These are phyloP conservation scores for Oxystoma pomonae DNA, from an alignment of 2,888 invertebrate genomes.

Conservation along the genomic window DNA sequence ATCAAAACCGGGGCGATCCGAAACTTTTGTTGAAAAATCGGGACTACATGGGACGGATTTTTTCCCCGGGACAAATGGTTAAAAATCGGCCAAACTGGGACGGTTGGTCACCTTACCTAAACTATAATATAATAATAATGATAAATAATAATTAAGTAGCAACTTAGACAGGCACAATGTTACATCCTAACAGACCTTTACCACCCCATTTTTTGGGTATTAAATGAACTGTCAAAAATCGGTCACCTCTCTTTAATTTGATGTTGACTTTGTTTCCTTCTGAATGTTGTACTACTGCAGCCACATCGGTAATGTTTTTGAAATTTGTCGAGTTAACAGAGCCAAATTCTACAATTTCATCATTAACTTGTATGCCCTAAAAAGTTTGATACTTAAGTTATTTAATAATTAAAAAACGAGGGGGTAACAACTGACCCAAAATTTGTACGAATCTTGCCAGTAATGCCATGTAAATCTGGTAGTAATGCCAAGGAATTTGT, in stretches of 20 bases:
- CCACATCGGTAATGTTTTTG: constrained; percentile 62
- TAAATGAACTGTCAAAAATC: constrained; percentile 55
- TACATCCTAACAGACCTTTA: constrained; percentile 73
- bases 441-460: too few species aligned
- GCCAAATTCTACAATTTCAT: constrained; percentile 73
- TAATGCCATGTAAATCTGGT: too few species aligned
- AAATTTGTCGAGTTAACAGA: constrained; percentile 70
- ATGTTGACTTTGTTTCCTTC: constrained; percentile 52
- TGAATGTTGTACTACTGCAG: constrained; percentile 61
- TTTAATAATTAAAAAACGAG: background rate
- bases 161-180: constrained; percentile 52
- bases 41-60: too few species aligned
- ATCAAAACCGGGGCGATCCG: too few species aligned
- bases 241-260: constrained; percentile 53
- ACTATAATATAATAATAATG: too few species aligned
- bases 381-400: too few species aligned
- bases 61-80: too few species aligned
- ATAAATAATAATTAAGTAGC: constrained; percentile 9
- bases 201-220: constrained; percentile 75
- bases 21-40: too few species aligned
- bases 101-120: too few species aligned
- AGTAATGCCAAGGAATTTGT: too few species aligned
- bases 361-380: constrained; percentile 67
- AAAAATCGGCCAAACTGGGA: too few species aligned
- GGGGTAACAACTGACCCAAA: too few species aligned